These are phyloP conservation scores for Microdon myrmicae DNA, from an alignment of 2,888 invertebrate species.

Conservation along the genomic window DNA sequence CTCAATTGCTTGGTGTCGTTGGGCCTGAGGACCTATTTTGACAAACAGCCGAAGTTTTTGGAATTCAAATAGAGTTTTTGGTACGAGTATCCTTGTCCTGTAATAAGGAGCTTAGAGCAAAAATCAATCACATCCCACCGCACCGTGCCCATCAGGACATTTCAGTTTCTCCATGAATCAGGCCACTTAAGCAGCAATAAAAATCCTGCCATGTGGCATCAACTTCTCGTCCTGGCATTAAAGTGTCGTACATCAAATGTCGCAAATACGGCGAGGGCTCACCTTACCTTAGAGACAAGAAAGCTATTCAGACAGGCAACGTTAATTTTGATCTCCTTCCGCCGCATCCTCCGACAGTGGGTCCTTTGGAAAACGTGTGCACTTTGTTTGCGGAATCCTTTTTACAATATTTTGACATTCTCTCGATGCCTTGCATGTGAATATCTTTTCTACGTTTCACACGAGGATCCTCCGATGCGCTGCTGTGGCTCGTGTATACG, in stretches of 20 bases:
- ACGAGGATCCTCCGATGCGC: neutral
- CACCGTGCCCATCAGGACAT: too few relatives aligned
- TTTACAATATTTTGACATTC: slow-evolving; percentile 2
- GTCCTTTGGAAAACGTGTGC: slow-evolving; percentile 15
- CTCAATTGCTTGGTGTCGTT: slow-evolving; percentile 3
- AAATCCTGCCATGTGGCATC: slow-evolving; percentile 48
- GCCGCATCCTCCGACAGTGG: too few relatives aligned
- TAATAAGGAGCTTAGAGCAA: too few relatives aligned
- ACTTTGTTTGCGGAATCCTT: slow-evolving; percentile 17
- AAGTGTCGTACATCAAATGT: slow-evolving; percentile 48
- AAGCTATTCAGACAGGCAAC: neutral
- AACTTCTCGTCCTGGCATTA: slow-evolving; percentile 48
- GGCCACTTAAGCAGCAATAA: slow-evolving; percentile 48
- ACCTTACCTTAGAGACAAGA: too few relatives aligned
- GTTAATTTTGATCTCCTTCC: slow-evolving; percentile 30
- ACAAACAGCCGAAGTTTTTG: slow-evolving; percentile 36
- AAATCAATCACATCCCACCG: slow-evolving; percentile 47
- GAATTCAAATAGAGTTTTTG: slow-evolving; percentile 29
- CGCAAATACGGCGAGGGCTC: slow-evolving; percentile 6
- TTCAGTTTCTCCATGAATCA: slow-evolving; percentile 5
- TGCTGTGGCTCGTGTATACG: neutral
- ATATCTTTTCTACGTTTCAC: slow-evolving; percentile 6
- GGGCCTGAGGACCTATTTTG: slow-evolving; percentile 22
- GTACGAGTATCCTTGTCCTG: slow-evolving; percentile 3
- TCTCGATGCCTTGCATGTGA: slow-evolving; percentile 23